Evolutionary conservation across 2,797 vertebrate genomes (phyloP), one percentile per base, ranked within the genome.

Genomic region (Coracias cyanogaster): DNA sequence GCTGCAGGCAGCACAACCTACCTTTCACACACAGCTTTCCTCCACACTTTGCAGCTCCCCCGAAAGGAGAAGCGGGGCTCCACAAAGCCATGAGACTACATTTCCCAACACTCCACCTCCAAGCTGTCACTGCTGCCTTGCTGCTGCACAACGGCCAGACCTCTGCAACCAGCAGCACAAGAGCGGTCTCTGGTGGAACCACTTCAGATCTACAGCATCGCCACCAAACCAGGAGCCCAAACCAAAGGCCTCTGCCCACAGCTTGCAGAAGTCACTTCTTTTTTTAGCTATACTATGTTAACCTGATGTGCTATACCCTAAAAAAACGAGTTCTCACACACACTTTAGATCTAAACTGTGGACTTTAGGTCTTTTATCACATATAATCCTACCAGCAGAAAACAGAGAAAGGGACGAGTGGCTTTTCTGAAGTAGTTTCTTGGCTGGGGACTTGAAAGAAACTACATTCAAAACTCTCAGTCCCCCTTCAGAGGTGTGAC

Each of bases 121-220:
- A 22, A 60, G 10, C 3, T 5, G 1, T 3, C 11, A 2, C 6
- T 7, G 4, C 4, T 25, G 60, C 3, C 22, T 72, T 14, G 41
- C 31, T 21, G 74, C 67, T 7, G 1, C 0, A 22, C 73, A 69
- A 10, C 11, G 4, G 77, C 5, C 45, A 4, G 12, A 26, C 4
- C 10, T 1, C 19, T 64, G 28, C n/a, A 7, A 66, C 67, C 9
- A 29, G 48, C 18, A 71, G 95, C 93, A 88, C 97, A 95, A 97
- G 76, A 96, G 97, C 94, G 97, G 93, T 91, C 98, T 97, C 98
- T 98, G 96, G 85, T 98, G 98, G 98, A 94, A 86, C 58, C 24
- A 12, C 55, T 14, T 10, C 10, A 74, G 61, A 94, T 20, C 41
- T 90, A 5, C 97, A 97, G 90, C 83, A 0, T 1, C 7, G n/a